phyloP scores from a whole-genome alignment of 2,113 vertebrate species.

The Ranitomeya variabilis region DNA sequence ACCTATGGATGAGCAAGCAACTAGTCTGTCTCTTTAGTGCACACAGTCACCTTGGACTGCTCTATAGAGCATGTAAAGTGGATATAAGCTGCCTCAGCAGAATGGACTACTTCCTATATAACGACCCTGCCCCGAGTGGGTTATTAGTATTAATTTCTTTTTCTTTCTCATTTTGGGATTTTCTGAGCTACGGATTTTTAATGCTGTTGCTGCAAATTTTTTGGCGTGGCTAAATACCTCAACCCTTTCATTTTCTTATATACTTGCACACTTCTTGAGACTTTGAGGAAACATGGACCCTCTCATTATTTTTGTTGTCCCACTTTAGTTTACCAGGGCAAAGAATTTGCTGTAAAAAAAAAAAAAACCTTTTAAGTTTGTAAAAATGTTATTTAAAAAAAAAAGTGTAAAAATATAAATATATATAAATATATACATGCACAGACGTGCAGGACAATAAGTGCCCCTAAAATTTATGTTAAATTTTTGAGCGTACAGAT shows the following conservation, averaged over 20 bases:
- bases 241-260: conserved; percentile 69
- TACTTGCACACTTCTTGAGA: conserved; percentile 61
- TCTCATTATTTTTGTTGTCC: conserved; percentile 57
- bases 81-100: conserved; percentile 66
- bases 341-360: conserved; percentile 82
- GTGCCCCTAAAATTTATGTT: conserved; percentile 86
- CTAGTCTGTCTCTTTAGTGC: conserved; percentile 78
- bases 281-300: conserved; percentile 68
- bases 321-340: conserved; percentile 81
- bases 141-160: conserved; percentile 62
- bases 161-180: conserved; percentile 57
- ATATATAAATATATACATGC: conserved; percentile 58
- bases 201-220: conserved; percentile 80
- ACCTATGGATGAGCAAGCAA: conserved; percentile 73
- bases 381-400: conserved; percentile 86
- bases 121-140: conserved; percentile 72
- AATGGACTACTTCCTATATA: conserved; percentile 47
- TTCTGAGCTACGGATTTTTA: conserved; percentile 76
- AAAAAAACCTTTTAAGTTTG: conserved; percentile 75
- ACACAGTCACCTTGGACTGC: conserved; percentile 86
- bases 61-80: conserved; percentile 70
- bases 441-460: conserved; percentile 68
- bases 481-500: conserved; percentile 83
- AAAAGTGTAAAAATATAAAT: conserved; percentile 59
- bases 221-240: conserved; percentile 73